phyloP scores from a whole-genome alignment of 1,140 invertebrate genomes.

The Caenorhabditis remanei region DNA sequence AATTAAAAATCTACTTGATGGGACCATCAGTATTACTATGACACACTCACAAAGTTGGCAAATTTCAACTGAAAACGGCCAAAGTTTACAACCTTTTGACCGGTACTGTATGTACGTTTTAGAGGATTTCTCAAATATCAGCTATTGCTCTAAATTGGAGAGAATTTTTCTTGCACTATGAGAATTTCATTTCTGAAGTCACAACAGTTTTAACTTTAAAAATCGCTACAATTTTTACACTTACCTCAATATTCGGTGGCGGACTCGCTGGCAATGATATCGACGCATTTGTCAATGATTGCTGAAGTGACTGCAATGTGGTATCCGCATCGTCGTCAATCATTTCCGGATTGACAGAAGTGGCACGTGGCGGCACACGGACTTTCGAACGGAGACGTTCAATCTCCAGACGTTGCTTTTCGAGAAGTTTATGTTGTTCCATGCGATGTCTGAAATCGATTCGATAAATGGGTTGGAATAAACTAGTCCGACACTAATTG shows the following conservation, averaged over 20 bases:
- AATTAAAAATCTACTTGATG: no score
- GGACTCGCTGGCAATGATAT: slow-evolving; percentile 62
- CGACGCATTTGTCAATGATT: neutral
- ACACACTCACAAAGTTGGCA: no score
- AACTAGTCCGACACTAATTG: neutral
- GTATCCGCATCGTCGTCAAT: neutral
- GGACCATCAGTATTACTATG: no score
- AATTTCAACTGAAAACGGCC: no score
- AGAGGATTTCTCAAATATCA: no score
- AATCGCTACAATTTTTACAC: neutral
- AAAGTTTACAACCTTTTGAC: no score
- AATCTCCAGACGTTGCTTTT: slow-evolving; percentile 57
- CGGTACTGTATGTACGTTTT: no score
- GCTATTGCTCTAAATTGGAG: no score
- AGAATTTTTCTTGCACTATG: no score
- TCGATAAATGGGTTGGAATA: neutral
- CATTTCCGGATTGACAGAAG: slow-evolving; percentile 40
- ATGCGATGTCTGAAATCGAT: slow-evolving; percentile 37
- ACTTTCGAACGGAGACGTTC: slow-evolving; percentile 24
- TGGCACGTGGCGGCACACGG: slow-evolving; percentile 7
- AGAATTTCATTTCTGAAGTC: no score
- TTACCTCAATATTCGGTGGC: slow-evolving; percentile 49
- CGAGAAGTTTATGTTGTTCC: slow-evolving; percentile 46
- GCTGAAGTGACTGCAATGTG: neutral
- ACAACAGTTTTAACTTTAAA: no score